phyloP scores from a whole-genome alignment of 2,113 vertebrate species.

The Oriolus oriolus region DNA sequence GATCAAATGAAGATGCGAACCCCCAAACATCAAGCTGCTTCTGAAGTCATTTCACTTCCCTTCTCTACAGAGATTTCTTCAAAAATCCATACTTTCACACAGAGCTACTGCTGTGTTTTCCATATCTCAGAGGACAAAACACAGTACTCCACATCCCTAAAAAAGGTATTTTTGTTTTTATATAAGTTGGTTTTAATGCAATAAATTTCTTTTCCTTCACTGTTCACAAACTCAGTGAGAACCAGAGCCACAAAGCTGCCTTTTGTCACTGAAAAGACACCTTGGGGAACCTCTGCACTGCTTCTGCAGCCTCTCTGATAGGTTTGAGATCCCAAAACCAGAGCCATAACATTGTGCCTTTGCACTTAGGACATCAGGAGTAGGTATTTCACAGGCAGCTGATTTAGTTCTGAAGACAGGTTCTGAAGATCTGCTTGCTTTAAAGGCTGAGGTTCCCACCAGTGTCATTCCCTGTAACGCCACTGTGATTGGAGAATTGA shows the following conservation, averaged over 20 bases:
- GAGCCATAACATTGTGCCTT: not conserved
- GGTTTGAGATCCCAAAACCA: not conserved
- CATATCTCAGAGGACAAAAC: not conserved
- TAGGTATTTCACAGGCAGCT: not conserved
- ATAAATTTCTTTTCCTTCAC: not conserved
- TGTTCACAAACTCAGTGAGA: not conserved
- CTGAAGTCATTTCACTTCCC: not conserved
- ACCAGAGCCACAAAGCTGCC: not conserved
- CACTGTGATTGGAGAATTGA: not conserved
- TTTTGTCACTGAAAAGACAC: not conserved
- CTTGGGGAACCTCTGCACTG: accelerated
- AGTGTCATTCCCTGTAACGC: not conserved
- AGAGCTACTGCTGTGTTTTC: not conserved
- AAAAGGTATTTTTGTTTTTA: not conserved
- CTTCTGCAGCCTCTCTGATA: accelerated
- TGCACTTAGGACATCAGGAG: not conserved
- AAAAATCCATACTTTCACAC: not conserved
- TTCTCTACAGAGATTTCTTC: not conserved
- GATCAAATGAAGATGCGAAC: not conserved
- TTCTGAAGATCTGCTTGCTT: not conserved
- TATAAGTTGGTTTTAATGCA: not conserved
- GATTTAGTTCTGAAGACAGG: not conserved
- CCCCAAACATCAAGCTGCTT: not conserved
- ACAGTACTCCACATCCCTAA: not conserved
- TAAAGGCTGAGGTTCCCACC: not conserved